Evolutionary conservation across 2,113 vertebrate genomes (phyloP), one percentile per base, ranked within the genome.

Genomic region (Rhinopomastus cyanomelas): DNA sequence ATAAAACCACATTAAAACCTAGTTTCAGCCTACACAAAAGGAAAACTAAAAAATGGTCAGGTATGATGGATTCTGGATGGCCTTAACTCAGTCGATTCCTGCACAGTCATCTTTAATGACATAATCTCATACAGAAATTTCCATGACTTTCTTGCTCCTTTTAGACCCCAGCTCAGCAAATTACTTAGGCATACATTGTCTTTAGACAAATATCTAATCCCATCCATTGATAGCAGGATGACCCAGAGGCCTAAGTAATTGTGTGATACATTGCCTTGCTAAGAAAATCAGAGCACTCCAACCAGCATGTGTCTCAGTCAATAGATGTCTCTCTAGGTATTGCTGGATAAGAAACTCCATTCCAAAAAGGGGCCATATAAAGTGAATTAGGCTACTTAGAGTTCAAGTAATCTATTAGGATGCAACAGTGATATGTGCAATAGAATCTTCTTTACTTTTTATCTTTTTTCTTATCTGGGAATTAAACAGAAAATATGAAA

Each of bases 1-100:
- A 36, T 19, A 67, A 56, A 74, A 52, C 0, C 0, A 2, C 25
- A 4, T 27, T 5, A 34, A 81, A 84, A 57, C 2, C 5, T 42
- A 3, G 0, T 56, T 74, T 72, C 8, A 10, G 9, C 3, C 15
- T 20, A 37, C 6, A 64, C 8, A 71, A 32, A 32, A 2, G 13
- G 44, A 74, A 62, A 16, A 5, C 1, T 17, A 66, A 77, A 78
- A 4, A 10, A 42, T 42, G 11, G 16, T 52, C 11, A 5, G 5
- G 18, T 48, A 18, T 10, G n/a, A 72, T 59, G 11, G 3, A 27
- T 27, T 39, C 8, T 57, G 5, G 3, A 32, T 2, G 5, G 1
- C 6, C 4, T 57, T 53, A 78, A 39, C 5, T 74, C n/a, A 62
- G 12, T 7, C 7, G 21, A 7, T 6, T 60, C 16, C 15, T 23